Conservation (phyloP, 2,113 vertebrate species). For the Pardalotus punctatus region DNA sequence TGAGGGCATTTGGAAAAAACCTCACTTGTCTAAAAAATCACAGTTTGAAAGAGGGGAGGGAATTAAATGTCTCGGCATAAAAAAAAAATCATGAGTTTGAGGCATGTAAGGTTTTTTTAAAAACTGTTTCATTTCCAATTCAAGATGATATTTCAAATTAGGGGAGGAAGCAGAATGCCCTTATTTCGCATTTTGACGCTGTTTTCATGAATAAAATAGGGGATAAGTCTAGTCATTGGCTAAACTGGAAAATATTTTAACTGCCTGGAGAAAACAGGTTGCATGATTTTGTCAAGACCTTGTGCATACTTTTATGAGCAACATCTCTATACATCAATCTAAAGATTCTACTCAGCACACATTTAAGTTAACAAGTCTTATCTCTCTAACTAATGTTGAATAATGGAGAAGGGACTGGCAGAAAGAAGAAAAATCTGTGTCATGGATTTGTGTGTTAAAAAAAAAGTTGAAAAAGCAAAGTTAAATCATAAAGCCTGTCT, state of each 20-base stretch:
- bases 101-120: background rate
- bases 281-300: constrained; percentile 34
- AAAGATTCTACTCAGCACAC: constrained; percentile 10
- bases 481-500: constrained; percentile 2
- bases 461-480: background rate
- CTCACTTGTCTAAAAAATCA: constrained; percentile 64
- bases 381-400: constrained; percentile 41
- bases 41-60: constrained; percentile 31
- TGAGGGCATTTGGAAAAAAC: constrained; percentile 61
- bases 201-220: constrained; percentile 62
- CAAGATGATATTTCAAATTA: constrained; percentile 58
- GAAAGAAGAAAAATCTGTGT: constrained; percentile 18
- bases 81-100: background rate
- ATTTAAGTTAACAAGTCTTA: constrained; percentile 27
- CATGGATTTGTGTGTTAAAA: constrained; percentile 7
- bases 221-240: constrained; percentile 38
- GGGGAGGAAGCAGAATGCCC: constrained; percentile 45
- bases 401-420: constrained; percentile 53
- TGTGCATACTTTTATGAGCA: constrained; percentile 17
- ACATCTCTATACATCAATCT: constrained; percentile 25
- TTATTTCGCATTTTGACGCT: constrained; percentile 61
- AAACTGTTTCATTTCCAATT: constrained; percentile 52
- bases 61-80: constrained; percentile 26
- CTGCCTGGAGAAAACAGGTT: constrained; percentile 49
- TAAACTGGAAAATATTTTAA: constrained; percentile 61